Percentiles rank a stretch among this genome's conserved stretches.
Conservation (phyloP, 2,113 vertebrate species). For the Eptesicus fuscus region DNA sequence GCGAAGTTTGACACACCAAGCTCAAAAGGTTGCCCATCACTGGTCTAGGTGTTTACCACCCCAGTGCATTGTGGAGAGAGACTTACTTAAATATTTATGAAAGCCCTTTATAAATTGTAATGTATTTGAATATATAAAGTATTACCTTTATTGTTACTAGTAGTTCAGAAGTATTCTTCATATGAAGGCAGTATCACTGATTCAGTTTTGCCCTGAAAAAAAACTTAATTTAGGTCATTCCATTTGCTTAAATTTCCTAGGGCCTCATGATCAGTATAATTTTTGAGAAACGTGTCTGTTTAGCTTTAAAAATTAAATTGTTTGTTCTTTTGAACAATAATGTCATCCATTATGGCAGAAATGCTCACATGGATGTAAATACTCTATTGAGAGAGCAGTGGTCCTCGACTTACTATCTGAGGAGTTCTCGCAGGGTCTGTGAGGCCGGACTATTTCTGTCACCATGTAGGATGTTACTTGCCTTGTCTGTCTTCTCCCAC, state of each 20-base stretch:
- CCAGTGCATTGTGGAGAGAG: not conserved
- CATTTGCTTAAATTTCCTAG: not conserved
- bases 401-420: not conserved
- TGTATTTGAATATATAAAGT: not conserved
- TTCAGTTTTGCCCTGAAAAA: not conserved
- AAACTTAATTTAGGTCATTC: not conserved
- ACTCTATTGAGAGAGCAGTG: not conserved
- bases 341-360: not conserved
- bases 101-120: not conserved
- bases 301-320: not conserved
- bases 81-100: not conserved
- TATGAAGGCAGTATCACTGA: not conserved
- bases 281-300: not conserved
- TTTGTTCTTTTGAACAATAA: not conserved
- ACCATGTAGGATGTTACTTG: not conserved
- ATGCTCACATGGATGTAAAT: not conserved
- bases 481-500: not conserved
- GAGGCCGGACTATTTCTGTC: not conserved
- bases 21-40: too few species aligned
- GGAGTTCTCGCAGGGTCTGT: not conserved
- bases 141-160: not conserved
- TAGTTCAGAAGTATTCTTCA: not conserved
- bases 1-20: too few species aligned
- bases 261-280: not conserved
- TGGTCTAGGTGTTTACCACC: not conserved